A percentile compares a stretch with the other conserved stretches of the same genome.
These are phyloP conservation scores for Gryllus longicercus DNA, from an alignment of 2,888 invertebrate genomes.

Conservation along the genomic window DNA sequence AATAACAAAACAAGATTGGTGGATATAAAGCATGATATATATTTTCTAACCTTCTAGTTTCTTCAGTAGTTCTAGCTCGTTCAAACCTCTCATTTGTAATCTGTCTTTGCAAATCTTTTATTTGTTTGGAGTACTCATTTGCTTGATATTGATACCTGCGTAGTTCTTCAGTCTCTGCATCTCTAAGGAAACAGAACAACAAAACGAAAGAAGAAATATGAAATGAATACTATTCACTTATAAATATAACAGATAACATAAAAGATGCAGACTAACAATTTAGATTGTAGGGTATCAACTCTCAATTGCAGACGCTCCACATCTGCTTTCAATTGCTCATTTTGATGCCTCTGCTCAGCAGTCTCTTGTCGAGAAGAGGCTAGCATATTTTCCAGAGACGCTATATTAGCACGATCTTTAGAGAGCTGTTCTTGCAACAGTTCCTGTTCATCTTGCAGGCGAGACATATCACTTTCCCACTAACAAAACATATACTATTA, in stretches of 20 bases:
- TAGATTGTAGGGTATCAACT: slow-evolving; percentile 52
- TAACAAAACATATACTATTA: slow-evolving; percentile 41
- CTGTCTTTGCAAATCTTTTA: slow-evolving; percentile 53
- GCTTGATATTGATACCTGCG: slow-evolving; percentile 54
- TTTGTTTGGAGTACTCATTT: slow-evolving; percentile 54
- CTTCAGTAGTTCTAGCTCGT: slow-evolving; percentile 47
- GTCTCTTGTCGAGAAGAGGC: slow-evolving; percentile 57
- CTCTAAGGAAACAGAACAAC: slow-evolving; percentile 40
- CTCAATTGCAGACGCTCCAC: slow-evolving; percentile 53
- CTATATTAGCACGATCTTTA: slow-evolving; percentile 51
- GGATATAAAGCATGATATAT: no score
- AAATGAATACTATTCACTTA: slow-evolving; percentile 20
- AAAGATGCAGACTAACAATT: slow-evolving; percentile 48
- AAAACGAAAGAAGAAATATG: not conserved
- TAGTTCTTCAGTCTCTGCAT: slow-evolving; percentile 48
- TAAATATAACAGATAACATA: slow-evolving; percentile 20
- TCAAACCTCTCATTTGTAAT: slow-evolving; percentile 55
- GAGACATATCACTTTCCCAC: slow-evolving; percentile 53
- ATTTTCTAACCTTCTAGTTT: slow-evolving; percentile 28
- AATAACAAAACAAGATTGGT: no score
- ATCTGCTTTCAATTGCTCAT: slow-evolving; percentile 64
- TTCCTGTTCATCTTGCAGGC: slow-evolving; percentile 50
- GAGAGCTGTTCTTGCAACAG: slow-evolving; percentile 48
- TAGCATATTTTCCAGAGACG: slow-evolving; percentile 57
- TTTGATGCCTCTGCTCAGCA: slow-evolving; percentile 59